A percentile compares a stretch with the other conserved stretches of the same genome.
These are phyloP conservation scores for Knipowitschia caucasica DNA, from an alignment of 2,797 vertebrate genomes.

Conservation along the genomic window DNA sequence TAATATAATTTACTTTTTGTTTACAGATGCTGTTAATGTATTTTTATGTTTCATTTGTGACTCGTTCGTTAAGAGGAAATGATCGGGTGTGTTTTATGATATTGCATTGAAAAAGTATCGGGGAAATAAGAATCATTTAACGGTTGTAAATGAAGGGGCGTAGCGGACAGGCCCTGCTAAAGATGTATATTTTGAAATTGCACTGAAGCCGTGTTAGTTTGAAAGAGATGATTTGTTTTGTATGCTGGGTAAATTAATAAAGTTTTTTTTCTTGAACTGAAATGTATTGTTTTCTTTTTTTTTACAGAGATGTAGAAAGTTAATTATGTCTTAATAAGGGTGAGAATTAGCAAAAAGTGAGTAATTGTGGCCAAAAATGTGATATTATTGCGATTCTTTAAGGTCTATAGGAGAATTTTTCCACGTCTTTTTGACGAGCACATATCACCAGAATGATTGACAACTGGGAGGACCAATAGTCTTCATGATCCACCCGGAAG, in stretches of 20 bases:
- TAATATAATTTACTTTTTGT: constrained; percentile 52
- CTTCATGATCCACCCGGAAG: too few species aligned
- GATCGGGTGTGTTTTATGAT: constrained; percentile 44
- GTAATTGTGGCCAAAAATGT: too few species aligned
- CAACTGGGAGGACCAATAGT: too few species aligned
- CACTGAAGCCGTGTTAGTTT: constrained; percentile 75
- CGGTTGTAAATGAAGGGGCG: constrained; percentile 52
- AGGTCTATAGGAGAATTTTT: too few species aligned
- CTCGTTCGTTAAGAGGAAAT: constrained; percentile 2
- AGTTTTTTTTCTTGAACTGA: constrained; percentile 30
- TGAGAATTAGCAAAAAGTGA: too few species aligned
- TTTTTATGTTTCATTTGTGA: constrained; percentile 59
- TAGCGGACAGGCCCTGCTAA: constrained; percentile 69
- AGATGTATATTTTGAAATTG: constrained; percentile 78
- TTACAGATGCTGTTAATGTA: constrained; percentile 61
- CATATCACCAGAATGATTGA: too few species aligned
- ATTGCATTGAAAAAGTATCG: constrained; percentile 55
- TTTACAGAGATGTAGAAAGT: too few species aligned
- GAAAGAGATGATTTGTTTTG: constrained; percentile 66
- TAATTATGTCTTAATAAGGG: not conserved
- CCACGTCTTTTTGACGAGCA: too few species aligned
- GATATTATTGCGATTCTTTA: too few species aligned
- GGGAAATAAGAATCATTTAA: constrained; percentile 59
- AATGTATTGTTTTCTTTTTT: not conserved
- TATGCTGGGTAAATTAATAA: constrained; percentile 79